Evolutionary conservation across 2,888 invertebrate species (phyloP).

Genomic region (Macaria notata): DNA sequence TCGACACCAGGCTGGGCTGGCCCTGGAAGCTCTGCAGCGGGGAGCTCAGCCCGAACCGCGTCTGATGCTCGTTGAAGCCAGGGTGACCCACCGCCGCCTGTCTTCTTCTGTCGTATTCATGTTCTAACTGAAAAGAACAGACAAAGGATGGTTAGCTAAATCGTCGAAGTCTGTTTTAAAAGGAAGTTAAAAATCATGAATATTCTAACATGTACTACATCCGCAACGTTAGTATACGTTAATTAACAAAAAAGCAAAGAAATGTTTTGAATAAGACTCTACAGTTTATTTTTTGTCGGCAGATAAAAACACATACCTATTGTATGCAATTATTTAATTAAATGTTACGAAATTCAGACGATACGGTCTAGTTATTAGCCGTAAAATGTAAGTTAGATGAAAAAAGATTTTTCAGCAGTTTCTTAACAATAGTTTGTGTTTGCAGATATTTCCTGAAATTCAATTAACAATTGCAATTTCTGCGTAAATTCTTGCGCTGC

Average conservation of each 20-base stretch:
- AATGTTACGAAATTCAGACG: conserved; percentile 8
- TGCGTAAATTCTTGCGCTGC: neutral
- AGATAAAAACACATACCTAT: neutral
- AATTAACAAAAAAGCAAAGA: conserved; percentile 1
- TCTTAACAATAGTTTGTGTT: conserved; percentile 2
- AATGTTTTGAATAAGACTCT: neutral
- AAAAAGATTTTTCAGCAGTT: no score
- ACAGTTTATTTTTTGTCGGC: neutral
- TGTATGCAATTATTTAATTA: conserved; percentile 15
- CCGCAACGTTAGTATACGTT: no score
- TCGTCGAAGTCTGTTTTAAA: no score
- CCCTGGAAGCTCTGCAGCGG: conserved; percentile 68
- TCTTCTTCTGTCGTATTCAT: conserved; percentile 76
- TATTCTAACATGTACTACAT: no score
- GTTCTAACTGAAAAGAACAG: conserved; percentile 70
- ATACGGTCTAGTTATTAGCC: conserved; percentile 15
- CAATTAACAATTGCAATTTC: conserved; percentile 3
- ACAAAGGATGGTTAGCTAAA: conserved; percentile 20
- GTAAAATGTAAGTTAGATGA: neutral
- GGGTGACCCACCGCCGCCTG: conserved; percentile 64
- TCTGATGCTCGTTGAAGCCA: conserved; percentile 73
- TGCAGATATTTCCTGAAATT: no score
- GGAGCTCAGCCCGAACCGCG: conserved; percentile 71
- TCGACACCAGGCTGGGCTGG: conserved; percentile 52
- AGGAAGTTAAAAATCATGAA: no score